These are phyloP conservation scores for Leptinotarsa juncta DNA, from an alignment of 2,888 invertebrate genomes.

Conservation along the genomic window DNA sequence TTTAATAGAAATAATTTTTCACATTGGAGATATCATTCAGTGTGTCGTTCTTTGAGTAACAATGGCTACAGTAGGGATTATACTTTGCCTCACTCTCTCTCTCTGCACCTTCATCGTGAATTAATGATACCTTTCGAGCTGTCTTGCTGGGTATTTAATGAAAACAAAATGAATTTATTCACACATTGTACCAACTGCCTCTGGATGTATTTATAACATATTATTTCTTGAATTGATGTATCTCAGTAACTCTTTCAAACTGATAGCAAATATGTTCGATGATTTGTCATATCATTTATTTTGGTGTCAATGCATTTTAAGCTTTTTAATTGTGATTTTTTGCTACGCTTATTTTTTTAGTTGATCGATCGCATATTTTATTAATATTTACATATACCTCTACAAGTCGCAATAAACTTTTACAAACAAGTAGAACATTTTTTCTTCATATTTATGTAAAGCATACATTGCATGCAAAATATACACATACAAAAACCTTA, in stretches of 20 bases:
- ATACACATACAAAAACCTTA: slow-evolving; percentile 44
- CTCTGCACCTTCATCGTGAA: background rate
- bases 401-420: slow-evolving; percentile 28
- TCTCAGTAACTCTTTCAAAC: background rate
- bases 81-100: no score
- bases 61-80: no score
- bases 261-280: slow-evolving; percentile 29
- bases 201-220: slow-evolving; percentile 72
- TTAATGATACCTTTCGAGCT: background rate
- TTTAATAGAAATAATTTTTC: slow-evolving; percentile 51
- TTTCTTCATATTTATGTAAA: slow-evolving; percentile 22
- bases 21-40: slow-evolving; percentile 62
- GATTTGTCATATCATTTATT: slow-evolving; percentile 25
- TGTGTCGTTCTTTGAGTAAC: no score
- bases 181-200: slow-evolving; percentile 66
- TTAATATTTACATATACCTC: slow-evolving; percentile 26
- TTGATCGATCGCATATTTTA: background rate
- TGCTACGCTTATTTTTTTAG: slow-evolving; percentile 26
- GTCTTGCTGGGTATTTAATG: slow-evolving; percentile 14
- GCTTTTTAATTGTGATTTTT: slow-evolving; percentile 24
- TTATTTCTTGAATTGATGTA: slow-evolving; percentile 61
- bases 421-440: slow-evolving; percentile 18
- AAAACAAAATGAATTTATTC: background rate
- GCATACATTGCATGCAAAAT: slow-evolving; percentile 34
- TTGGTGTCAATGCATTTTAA: slow-evolving; percentile 18